Percentiles rank a stretch among this genome's conserved stretches.
Evolutionary conservation across 2,113 vertebrate genomes (phyloP).

Genomic region (Rhagologus leucostigma): DNA sequence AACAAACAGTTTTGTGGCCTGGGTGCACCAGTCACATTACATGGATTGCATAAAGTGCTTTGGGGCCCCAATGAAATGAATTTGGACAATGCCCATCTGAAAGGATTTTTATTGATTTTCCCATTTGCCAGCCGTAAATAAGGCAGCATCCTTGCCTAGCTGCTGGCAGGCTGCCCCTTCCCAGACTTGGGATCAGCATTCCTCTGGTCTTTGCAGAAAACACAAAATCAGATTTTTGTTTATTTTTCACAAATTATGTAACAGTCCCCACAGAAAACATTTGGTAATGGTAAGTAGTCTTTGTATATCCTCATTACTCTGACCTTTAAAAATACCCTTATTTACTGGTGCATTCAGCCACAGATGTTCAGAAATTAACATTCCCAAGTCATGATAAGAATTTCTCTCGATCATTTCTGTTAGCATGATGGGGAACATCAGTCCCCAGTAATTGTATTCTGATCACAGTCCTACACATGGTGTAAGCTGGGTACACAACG

Average conservation of each 20-base stretch:
- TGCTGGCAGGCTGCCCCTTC: background rate
- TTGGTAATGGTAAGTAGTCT: background rate
- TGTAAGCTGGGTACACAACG: background rate
- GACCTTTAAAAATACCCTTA: background rate
- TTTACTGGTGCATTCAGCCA: background rate
- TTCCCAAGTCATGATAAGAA: background rate
- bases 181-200: background rate
- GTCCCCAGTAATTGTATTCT: background rate
- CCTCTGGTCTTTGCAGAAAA: background rate
- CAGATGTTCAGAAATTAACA: conserved; percentile 29
- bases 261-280: background rate
- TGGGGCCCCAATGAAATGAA: background rate
- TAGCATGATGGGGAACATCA: background rate
- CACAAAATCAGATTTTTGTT: background rate
- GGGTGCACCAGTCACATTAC: background rate
- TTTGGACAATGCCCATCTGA: background rate
- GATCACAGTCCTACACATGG: background rate
- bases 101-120: background rate
- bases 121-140: background rate
- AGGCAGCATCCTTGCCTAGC: background rate
- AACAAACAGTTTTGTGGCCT: background rate
- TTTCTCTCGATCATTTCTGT: background rate
- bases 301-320: background rate
- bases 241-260: background rate
- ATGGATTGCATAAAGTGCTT: background rate